Percentiles rank a stretch among this genome's conserved stretches.
These are phyloP conservation scores for Apodemia mormo DNA, from an alignment of 2,888 invertebrate genomes.

Conservation along the genomic window DNA sequence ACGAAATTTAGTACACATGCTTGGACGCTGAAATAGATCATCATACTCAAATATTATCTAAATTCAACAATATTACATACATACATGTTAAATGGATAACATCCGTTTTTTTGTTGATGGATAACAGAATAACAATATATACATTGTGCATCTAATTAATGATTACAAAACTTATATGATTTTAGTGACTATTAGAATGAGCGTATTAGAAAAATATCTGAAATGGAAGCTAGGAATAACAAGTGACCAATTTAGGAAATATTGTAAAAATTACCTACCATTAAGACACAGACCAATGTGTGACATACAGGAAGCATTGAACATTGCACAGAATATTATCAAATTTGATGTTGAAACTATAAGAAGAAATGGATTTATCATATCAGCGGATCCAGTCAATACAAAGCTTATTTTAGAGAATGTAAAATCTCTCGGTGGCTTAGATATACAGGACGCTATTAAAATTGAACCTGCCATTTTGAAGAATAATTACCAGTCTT, in stretches of 20 bases:
- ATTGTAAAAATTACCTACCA: conserved; percentile 63
- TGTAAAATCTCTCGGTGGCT: conserved; percentile 76
- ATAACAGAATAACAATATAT: too few species aligned
- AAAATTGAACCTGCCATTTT: conserved; percentile 83
- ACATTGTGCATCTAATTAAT: too few species aligned
- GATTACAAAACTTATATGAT: conserved; percentile 28
- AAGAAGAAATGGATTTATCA: conserved; percentile 81
- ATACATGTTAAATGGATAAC: too few species aligned
- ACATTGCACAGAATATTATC: conserved; percentile 78
- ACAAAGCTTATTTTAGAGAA: conserved; percentile 78
- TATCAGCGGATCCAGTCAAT: conserved; percentile 82
- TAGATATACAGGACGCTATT: conserved; percentile 79
- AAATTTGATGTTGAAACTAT: conserved; percentile 79
- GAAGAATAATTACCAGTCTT: conserved; percentile 79
- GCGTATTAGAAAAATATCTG: conserved; percentile 62
- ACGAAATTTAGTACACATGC: too few species aligned
- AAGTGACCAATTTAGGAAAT: conserved; percentile 59
- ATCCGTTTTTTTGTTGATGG: too few species aligned
- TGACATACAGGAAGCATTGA: conserved; percentile 78
- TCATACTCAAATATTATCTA: too few species aligned
- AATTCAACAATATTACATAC: too few species aligned
- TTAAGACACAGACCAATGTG: conserved; percentile 67
- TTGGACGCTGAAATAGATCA: too few species aligned
- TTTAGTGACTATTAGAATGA: conserved; percentile 66
- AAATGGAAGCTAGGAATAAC: conserved; percentile 60